Conservation (phyloP, 2,113 vertebrate species). For the Nothocercus julius region DNA sequence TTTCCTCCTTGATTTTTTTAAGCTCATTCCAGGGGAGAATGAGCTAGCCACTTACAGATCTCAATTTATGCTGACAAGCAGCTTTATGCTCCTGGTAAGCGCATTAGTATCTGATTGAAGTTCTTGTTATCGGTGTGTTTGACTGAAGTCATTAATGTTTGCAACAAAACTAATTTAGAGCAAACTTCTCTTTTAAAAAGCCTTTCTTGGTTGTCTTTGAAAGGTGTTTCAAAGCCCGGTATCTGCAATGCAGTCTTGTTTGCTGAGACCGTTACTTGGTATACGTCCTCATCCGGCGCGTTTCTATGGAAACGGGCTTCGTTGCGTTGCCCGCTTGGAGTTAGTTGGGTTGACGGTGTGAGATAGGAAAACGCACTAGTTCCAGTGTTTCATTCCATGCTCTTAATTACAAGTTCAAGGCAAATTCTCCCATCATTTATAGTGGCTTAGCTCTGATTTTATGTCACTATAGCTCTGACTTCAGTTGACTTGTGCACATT, state of each 20-base stretch:
- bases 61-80: neutral
- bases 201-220: neutral
- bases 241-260: neutral
- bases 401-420: neutral
- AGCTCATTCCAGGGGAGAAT: neutral
- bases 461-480: neutral
- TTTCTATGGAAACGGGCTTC: constrained; percentile 43
- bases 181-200: neutral
- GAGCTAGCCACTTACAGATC: neutral
- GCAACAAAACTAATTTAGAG: neutral
- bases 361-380: neutral
- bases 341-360: neutral
- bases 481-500: neutral
- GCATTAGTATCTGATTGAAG: neutral
- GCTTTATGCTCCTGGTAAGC: neutral
- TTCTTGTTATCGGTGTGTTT: neutral
- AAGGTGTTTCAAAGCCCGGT: neutral
- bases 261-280: neutral
- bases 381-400: neutral
- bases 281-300: neutral
- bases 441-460: neutral
- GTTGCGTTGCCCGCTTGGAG: constrained; percentile 1
- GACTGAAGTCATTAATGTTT: neutral
- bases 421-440: neutral
- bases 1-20: neutral